Evolutionary conservation across 1,140 invertebrate genomes (phyloP).

Genomic region (Paraescarpia echinospica): DNA sequence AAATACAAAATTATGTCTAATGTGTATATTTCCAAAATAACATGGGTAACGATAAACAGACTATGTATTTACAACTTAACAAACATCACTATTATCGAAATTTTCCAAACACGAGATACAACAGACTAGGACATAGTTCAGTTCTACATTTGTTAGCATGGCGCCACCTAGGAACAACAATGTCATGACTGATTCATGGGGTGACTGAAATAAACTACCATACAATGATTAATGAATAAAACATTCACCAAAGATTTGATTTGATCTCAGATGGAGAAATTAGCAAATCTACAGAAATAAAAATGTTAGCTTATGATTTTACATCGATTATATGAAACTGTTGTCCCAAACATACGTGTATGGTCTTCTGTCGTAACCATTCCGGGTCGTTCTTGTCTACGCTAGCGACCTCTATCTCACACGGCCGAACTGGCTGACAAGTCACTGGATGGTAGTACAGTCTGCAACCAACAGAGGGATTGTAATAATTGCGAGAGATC

Average conservation of each 20-base stretch:
- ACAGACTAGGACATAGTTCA: background rate
- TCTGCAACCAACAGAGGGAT: constrained; percentile 58
- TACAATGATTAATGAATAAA: background rate
- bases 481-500: background rate
- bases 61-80: background rate
- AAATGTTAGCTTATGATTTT: too few species aligned
- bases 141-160: background rate
- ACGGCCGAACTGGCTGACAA: constrained; percentile 88
- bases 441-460: constrained; percentile 93
- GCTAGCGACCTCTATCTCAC: constrained; percentile 91
- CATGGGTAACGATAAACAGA: background rate
- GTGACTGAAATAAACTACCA: background rate
- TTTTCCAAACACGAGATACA: background rate
- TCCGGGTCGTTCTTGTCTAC: constrained; percentile 92
- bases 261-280: too few species aligned
- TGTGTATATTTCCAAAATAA: background rate
- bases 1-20: too few species aligned
- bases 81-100: background rate
- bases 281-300: too few species aligned
- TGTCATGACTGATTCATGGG: background rate
- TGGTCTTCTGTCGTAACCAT: constrained; percentile 90
- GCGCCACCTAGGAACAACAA: background rate
- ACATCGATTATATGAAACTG: background rate
- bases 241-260: background rate
- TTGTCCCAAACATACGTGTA: constrained; percentile 47